Evolutionary conservation across 1,140 invertebrate species (phyloP), one percentile per base, ranked within the genome.

Genomic region (Musca vetustissima): DNA sequence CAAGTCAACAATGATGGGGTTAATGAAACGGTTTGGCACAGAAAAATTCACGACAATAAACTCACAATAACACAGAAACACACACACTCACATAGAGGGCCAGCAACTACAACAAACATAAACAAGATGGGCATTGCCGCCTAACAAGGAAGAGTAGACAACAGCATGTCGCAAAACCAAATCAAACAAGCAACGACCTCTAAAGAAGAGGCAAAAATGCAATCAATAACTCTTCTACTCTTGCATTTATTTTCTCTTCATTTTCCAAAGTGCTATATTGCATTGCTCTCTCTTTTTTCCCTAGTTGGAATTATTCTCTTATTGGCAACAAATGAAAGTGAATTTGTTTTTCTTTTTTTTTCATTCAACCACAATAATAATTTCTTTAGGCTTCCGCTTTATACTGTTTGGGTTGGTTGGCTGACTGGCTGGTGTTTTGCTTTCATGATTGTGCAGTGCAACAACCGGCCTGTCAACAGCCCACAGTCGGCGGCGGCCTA

Each of bases 21-120:
- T 81, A 81, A 80, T 80, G 79, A 76, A 80, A 78, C 79, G 74
- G 77, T 79, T 81, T 81, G 79, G 77, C 79, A 80, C 79, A 81
- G 74, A 81, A 79, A 43, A 80, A 71, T 72, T 73, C 74, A 77
- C 70, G 70, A 68, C 71, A 69, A 47, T 66, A 52, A 47, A 70
- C 59, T 25, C 53, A 55, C 47, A 59, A 64, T 13, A 59, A 50
- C 24, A 55, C 55, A 61, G 43, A 66, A 65, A 70, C 47, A 48
- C 28, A 70, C 32, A 68, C 76, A 4, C 28, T 69, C 74, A 66
- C 55, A 32, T 32, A 68, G 43, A 66, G 52, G 21, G 21, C 21
- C 48, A 68, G 65, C 67, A 52, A 24, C 15, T 43, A 53, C 57
- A 64, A 36, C 49, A 61, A 57, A 43, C 13, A 57, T 43, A 67